A percentile compares a stretch with the other conserved stretches of the same genome.
These are phyloP conservation scores for Spatulosminthurus flaviceps DNA, from an alignment of 2,888 invertebrate species.

Conservation along the genomic window DNA sequence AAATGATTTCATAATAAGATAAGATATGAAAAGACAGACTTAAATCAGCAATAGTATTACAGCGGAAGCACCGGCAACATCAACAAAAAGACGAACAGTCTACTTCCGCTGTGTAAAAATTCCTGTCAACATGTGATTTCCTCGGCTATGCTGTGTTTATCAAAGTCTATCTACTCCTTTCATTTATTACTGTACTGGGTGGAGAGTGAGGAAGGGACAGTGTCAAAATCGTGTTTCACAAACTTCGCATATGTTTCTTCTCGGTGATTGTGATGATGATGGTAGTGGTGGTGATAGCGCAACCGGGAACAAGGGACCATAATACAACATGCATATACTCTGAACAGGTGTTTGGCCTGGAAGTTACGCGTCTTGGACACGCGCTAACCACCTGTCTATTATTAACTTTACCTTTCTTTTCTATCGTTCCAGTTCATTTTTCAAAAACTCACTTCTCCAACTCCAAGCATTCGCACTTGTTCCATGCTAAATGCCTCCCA, in stretches of 20 bases:
- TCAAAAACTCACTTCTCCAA: slow-evolving; percentile 16
- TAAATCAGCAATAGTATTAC: no score
- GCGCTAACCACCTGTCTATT: slow-evolving; percentile 51
- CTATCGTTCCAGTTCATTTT: slow-evolving; percentile 28
- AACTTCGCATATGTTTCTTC: background rate
- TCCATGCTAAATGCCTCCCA: no score
- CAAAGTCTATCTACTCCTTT: background rate
- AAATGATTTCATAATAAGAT: no score
- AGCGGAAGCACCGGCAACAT: no score
- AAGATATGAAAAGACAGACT: no score
- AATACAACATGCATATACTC: background rate
- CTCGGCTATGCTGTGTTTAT: background rate
- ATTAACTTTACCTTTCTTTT: slow-evolving; percentile 32
- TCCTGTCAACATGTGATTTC: slow-evolving; percentile 4
- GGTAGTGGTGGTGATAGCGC: no score
- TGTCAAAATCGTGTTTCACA: background rate
- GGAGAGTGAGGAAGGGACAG: background rate
- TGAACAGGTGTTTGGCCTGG: slow-evolving; percentile 37
- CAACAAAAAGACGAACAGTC: background rate
- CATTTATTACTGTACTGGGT: background rate
- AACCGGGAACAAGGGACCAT: no score
- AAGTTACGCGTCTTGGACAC: slow-evolving; percentile 42
- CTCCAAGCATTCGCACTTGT: background rate
- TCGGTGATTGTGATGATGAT: no score
- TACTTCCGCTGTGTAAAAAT: background rate